Evolutionary conservation across 2,113 vertebrate species (phyloP), one percentile per base, ranked within the genome.

Genomic region (Calyptomena viridis): DNA sequence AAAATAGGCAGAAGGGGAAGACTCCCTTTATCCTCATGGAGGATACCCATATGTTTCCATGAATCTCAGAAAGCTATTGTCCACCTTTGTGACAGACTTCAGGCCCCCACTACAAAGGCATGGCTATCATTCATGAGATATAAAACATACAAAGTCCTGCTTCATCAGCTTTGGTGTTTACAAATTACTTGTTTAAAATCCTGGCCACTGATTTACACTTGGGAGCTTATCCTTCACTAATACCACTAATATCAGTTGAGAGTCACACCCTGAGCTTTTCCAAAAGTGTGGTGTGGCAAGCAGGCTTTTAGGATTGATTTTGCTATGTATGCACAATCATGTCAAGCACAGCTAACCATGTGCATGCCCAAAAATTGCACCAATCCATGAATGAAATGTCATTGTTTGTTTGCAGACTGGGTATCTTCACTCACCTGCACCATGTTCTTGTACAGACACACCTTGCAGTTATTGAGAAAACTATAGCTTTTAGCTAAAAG

Each of bases 121-220:
- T 39, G 49, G 56, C 19, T n/a, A 37, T 64, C 73, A 46, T 30
- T 42, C 39, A 30, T 0, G 1, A 73, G 64, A 42, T 3, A 56
- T 0, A 68, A 76, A 44, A 68, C 1, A 1, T 0, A 50, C 59
- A 6, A 80, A 76, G n/a, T 17, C 9, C 2, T 31, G 33, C 31
- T 84, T 75, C 49, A 31, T 46, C 80, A 91, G 28, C 72, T 91
- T 46, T 27, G 49, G 52, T 55, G 49, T 55, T 84, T 80, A 55
- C 27, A 59, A 27, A 47, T 25, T 31, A 71, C 42, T 62, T 68
- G 9, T 49, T 92, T 69, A 78, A 84, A 66, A 49, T 52, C 42
- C 20, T 58, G 31, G 46, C 21, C 27, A 12, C 3, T 46, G 55
- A 47, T 31, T 87, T 89, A 62, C 37, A 47, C 27, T 52, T 84